phyloP scores from a whole-genome alignment of 35 echinoderm and acorn worm genomes.

The Amphiura filiformis region DNA sequence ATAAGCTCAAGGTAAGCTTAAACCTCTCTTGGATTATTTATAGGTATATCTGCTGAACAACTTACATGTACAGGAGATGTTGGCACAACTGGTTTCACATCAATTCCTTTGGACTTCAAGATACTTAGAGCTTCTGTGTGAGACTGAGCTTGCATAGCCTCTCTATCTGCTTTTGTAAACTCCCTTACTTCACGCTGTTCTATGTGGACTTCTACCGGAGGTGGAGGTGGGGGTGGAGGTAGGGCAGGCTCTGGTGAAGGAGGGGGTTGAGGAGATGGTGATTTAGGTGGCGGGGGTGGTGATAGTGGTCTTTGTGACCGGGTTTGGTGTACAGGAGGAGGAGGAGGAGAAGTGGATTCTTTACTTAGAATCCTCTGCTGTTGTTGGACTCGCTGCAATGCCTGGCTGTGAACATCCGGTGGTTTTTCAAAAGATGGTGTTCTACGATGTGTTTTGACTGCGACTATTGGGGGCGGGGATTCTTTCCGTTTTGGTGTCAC shows the following conservation, averaged over 20 bases:
- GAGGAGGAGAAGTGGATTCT: background rate
- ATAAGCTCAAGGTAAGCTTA: too few species aligned
- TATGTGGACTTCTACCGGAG: conserved; percentile 15
- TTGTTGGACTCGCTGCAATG: background rate
- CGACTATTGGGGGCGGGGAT: background rate
- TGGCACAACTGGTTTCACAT: background rate
- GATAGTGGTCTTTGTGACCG: background rate
- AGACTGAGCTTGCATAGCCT: background rate
- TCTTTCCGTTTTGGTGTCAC: background rate
- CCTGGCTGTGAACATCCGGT: background rate
- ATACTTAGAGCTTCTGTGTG: background rate
- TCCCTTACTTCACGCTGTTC: background rate
- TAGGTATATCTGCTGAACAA: background rate
- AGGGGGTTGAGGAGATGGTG: background rate
- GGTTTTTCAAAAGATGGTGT: conserved; percentile 4
- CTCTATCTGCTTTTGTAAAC: background rate
- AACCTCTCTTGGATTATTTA: too few species aligned
- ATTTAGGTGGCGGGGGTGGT: background rate
- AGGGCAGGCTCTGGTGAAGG: conserved; percentile 11
- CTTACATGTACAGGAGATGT: background rate
- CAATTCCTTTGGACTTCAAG: background rate
- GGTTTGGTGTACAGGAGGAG: background rate
- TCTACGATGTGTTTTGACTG: conserved; percentile 1
- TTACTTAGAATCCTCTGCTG: background rate
- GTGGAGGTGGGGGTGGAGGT: conserved; percentile 40